Conservation (phyloP, 2,888 invertebrate species). For the Cyaniris semiargus region DNA sequence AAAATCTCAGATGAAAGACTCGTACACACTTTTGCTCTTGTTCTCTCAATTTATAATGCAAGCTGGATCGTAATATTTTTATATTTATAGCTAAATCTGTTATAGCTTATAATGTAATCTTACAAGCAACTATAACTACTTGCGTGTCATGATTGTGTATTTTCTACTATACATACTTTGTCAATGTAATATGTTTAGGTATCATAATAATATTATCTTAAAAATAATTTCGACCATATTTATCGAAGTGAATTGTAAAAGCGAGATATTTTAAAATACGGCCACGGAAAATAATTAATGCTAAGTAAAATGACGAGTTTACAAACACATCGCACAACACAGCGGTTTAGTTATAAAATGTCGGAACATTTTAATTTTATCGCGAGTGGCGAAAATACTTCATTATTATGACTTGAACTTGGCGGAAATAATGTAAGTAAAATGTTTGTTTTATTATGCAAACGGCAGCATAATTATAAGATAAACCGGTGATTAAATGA, state of each 20-base stretch:
- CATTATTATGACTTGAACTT: not conserved
- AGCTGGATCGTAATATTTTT: not conserved
- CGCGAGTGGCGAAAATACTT: slow-evolving; percentile 23
- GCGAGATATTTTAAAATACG: not conserved
- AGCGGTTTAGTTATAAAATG: slow-evolving; percentile 3
- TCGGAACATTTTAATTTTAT: slow-evolving; percentile 22
- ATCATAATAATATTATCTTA: too few relatives aligned
- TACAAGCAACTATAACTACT: too few relatives aligned
- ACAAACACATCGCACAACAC: not conserved
- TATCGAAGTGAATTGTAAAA: not conserved
- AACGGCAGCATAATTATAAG: slow-evolving; percentile 17
- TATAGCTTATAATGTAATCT: too few relatives aligned
- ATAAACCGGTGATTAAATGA: slow-evolving; percentile 11
- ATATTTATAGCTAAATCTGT: too few relatives aligned
- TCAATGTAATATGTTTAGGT: too few relatives aligned
- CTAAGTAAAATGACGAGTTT: slow-evolving; percentile 8
- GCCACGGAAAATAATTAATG: not conserved
- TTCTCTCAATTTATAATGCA: not conserved
- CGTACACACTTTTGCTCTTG: not conserved
- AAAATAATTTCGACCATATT: not conserved
- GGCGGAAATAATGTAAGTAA: slow-evolving; percentile 1
- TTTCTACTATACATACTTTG: too few relatives aligned
- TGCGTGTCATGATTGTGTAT: too few relatives aligned
- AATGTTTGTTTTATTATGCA: slow-evolving; percentile 19
- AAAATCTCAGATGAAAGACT: slow-evolving; percentile 13